phyloP scores from a whole-genome alignment of 2,113 vertebrate genomes.

The Trogon surrucura region DNA sequence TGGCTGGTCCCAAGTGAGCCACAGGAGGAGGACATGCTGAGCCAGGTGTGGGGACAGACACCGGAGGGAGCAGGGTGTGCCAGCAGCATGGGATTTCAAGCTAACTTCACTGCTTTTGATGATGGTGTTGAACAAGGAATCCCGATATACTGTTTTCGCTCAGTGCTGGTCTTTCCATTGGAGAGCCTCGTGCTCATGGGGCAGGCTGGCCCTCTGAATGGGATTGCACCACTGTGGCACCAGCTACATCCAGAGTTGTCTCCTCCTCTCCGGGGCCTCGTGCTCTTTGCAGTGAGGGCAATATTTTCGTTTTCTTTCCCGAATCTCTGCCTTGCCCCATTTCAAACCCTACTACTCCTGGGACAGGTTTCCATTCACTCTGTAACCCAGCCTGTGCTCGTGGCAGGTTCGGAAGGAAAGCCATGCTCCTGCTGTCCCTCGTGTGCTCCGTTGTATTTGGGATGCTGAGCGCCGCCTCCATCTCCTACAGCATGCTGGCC shows the following conservation, averaged over 20 bases:
- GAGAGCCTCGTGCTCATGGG: not conserved
- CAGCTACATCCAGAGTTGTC: not conserved
- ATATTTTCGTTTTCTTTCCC: not conserved
- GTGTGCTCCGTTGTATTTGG: not conserved
- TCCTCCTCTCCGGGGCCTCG: not conserved
- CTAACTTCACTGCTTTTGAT: not conserved
- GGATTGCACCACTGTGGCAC: not conserved
- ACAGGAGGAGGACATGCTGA: not conserved
- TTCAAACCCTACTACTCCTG: constrained; percentile 25
- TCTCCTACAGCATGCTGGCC: constrained; percentile 82
- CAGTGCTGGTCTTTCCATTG: not conserved
- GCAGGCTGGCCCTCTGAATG: not conserved
- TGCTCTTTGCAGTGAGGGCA: rapidly evolving
- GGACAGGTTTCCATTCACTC: not conserved
- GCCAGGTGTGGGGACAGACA: not conserved
- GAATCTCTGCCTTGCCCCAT: constrained; percentile 64
- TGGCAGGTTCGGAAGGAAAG: constrained; percentile 37
- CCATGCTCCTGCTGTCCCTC: constrained; percentile 25
- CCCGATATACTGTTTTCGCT: rapidly evolving
- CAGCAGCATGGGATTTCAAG: not conserved
- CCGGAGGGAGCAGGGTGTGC: not conserved
- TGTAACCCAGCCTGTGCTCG: not conserved
- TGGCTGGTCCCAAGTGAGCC: not conserved
- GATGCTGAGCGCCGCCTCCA: constrained; percentile 70
- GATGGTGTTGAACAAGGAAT: not conserved